Evolutionary conservation across 2,113 vertebrate genomes (phyloP).

Genomic region (Eleginops maclovinus): DNA sequence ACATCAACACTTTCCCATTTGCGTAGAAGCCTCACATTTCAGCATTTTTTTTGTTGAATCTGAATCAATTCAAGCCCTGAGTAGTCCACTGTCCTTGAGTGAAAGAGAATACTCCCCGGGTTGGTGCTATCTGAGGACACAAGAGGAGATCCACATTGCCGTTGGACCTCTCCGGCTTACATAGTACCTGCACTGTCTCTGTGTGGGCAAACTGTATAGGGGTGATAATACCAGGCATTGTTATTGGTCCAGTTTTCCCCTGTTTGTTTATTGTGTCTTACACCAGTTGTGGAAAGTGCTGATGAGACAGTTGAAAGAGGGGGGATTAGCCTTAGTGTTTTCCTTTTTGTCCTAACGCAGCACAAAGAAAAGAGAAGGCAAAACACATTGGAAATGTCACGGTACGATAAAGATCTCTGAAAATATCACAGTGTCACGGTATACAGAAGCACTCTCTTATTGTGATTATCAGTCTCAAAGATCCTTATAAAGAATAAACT

Average conservation of each 20-base stretch:
- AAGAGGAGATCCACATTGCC: not conserved
- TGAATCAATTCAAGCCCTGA: constrained; percentile 10
- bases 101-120: constrained; percentile 60
- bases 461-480: too few relatives aligned
- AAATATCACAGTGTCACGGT: too few relatives aligned
- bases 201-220: constrained; percentile 12
- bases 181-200: constrained; percentile 37
- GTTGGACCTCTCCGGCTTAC: not conserved
- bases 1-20: constrained; percentile 14
- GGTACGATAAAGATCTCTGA: too few relatives aligned
- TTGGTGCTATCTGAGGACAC: constrained; percentile 30
- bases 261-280: constrained; percentile 62
- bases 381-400: constrained; percentile 30
- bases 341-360: constrained; percentile 2
- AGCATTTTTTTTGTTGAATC: not conserved
- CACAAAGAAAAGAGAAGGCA: constrained; percentile 33
- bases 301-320: constrained; percentile 45
- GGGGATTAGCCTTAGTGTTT: constrained; percentile 44
- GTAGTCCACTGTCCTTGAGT: constrained; percentile 35
- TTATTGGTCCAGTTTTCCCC: constrained; percentile 53
- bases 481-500: too few relatives aligned
- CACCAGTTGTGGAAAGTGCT: constrained; percentile 66
- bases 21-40: constrained; percentile 37
- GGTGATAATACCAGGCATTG: constrained; percentile 53
- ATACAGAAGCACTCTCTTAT: too few relatives aligned